Evolutionary conservation across 2,113 vertebrate genomes (phyloP).

Genomic region (Oryzias javanicus): DNA sequence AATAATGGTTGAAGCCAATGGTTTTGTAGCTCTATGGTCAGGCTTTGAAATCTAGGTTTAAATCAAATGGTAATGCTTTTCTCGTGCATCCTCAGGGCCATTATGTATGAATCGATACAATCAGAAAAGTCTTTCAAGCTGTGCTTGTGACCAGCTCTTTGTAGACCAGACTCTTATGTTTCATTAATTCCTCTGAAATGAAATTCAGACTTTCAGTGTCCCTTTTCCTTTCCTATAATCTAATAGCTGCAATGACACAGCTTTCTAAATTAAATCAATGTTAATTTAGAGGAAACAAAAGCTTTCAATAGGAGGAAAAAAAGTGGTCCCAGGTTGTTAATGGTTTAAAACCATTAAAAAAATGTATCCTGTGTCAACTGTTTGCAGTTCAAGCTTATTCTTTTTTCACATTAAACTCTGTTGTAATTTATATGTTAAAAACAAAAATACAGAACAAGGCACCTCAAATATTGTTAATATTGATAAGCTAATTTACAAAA

Average conservation of each 20-base stretch:
- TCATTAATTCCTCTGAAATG: conserved; percentile 67
- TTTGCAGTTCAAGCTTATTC: too few relatives aligned
- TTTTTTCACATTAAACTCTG: too few relatives aligned
- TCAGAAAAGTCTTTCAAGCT: conserved; percentile 59
- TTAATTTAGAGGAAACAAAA: conserved; percentile 63
- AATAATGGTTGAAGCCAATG: conserved; percentile 44
- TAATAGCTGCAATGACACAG: conserved; percentile 68
- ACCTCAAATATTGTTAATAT: too few relatives aligned
- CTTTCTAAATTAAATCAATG: conserved; percentile 71
- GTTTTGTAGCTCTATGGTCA: conserved; percentile 52
- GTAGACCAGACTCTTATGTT: conserved; percentile 46
- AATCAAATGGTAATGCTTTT: conserved; percentile 60
- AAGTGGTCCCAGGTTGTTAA: conserved; percentile 48
- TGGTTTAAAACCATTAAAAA: not conserved
- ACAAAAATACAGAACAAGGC: too few relatives aligned
- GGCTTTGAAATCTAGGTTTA: conserved; percentile 47
- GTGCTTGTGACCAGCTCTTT: conserved; percentile 59
- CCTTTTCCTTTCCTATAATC: conserved; percentile 52
- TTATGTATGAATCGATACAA: conserved; percentile 71
- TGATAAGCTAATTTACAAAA: too few relatives aligned
- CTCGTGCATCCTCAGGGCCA: conserved; percentile 64
- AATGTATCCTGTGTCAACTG: not conserved
- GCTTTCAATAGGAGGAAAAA: conserved; percentile 50
- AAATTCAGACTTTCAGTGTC: conserved; percentile 56
- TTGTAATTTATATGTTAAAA: too few relatives aligned